Evolutionary conservation across 1,140 invertebrate genomes (phyloP).

Genomic region (Manduca sexta): DNA sequence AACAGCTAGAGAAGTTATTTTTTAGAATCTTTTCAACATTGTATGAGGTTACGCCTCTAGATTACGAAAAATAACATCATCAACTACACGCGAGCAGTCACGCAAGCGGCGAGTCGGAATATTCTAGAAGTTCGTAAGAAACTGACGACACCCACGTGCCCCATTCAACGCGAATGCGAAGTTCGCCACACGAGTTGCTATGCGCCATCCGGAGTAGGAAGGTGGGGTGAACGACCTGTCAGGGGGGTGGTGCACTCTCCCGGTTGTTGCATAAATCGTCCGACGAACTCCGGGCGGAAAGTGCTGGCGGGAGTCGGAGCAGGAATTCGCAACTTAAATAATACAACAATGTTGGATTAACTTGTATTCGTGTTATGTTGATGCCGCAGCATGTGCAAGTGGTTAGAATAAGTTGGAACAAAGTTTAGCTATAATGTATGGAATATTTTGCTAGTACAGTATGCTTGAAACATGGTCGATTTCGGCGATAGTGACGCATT

Average conservation of each 20-base stretch:
- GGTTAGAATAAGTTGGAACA: too few relatives aligned
- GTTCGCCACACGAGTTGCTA: conserved; percentile 23
- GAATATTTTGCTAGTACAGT: too few relatives aligned
- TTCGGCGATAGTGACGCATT: too few relatives aligned
- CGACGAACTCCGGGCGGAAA: conserved; percentile 23
- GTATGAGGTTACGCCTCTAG: too few relatives aligned
- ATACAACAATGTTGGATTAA: neutral
- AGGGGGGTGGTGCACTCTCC: conserved; percentile 36
- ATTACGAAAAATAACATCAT: too few relatives aligned
- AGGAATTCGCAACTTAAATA: neutral
- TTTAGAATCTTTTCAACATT: too few relatives aligned
- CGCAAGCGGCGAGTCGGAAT: conserved; percentile 4
- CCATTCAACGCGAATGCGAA: conserved; percentile 48
- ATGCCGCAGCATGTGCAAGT: too few relatives aligned
- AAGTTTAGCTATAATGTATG: too few relatives aligned
- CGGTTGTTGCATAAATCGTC: conserved; percentile 36
- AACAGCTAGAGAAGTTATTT: too few relatives aligned
- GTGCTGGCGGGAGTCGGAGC: neutral
- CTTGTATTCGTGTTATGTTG: too few relatives aligned
- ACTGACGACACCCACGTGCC: conserved; percentile 37
- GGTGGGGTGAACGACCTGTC: conserved; percentile 47
- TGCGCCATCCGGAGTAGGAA: conserved; percentile 30
- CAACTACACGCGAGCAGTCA: too few relatives aligned
- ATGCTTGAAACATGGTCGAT: too few relatives aligned
- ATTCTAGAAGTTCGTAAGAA: conserved; percentile 15